Evolutionary conservation across 2,888 invertebrate species (phyloP).

Genomic region (Alentia gelatinosa): DNA sequence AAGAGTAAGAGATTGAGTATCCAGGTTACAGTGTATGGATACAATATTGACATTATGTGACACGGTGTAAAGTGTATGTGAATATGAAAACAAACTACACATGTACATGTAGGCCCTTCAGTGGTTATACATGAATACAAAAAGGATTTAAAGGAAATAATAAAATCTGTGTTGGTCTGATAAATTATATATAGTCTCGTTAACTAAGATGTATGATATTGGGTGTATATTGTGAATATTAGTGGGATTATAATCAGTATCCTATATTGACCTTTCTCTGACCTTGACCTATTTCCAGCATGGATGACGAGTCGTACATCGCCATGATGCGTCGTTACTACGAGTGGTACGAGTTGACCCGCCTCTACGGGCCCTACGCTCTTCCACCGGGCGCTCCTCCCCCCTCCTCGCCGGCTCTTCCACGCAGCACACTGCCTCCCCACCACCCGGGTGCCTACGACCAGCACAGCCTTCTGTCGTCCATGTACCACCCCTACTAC

Average conservation of each 20-base stretch:
- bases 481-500: slow-evolving; percentile 6
- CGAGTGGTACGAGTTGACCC: slow-evolving; percentile 45
- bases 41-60: no score
- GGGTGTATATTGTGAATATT: background rate
- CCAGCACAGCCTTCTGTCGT: slow-evolving; percentile 20
- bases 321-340: slow-evolving; percentile 49
- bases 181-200: no score
- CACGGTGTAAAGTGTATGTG: no score
- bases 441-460: background rate
- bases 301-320: slow-evolving; percentile 29
- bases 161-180: no score
- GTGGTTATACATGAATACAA: no score
- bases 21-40: no score
- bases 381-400: background rate
- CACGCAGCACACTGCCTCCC: background rate
- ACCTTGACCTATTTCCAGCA: background rate
- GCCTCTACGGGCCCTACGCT: slow-evolving; percentile 10
- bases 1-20: no score
- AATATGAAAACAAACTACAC: no score
- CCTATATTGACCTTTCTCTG: background rate
- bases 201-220: background rate
- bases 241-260: no score
- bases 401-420: background rate
- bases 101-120: no score
- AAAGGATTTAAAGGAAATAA: no score